Evolutionary conservation across 2,888 invertebrate genomes (phyloP), one percentile per base, ranked within the genome.

Genomic region (Ormyrus thymus): DNA sequence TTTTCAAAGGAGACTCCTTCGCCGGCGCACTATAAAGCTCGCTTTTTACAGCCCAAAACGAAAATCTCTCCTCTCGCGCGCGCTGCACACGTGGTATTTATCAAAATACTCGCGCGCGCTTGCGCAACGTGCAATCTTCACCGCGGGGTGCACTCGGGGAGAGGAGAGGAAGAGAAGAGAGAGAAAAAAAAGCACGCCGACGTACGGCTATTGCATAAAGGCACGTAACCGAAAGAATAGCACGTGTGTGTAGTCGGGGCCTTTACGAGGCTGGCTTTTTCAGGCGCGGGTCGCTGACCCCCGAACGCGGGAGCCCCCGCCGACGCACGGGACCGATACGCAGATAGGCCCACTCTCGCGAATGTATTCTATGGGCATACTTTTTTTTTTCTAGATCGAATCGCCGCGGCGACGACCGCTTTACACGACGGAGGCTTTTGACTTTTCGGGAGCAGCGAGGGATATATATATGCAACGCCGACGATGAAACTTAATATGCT

Each of bases 61-160:
- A 69, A 69, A 11, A 29, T 29, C 29, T 29, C 29, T 29, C 29
- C 29, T 29, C 29, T 29, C 29, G 29, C 29, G 13, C n/a, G 45
- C 13, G 10, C n/a, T 45, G 55, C 7, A 50, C 8, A 48, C 8
- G 29, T 4, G n/a, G 13, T 46, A n/a, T 3, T 43, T 45, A 46
- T 11, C 10, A 43, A 29, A 29, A 45, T 15, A 13, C n/a, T n/a
- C 45, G 1, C n/a, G 11, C 45, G 8, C 61, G 29, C 15, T 65
- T 65, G 15, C 55, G 66, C 45, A 68, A 68, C 68, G 68, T 68
- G 55, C 55, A 68, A 55, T 68, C 68, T 68, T 55, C 55, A 55
- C 43, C 68, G 45, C 55, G 64, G n/a, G 48, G 62, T n/a, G 48
- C 13, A 10, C 51, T 48, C 13, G 3, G 1, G 13, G 15, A 48